Conservation (phyloP, 1,140 invertebrate genomes). For the Neuroterus valhalla region DNA sequence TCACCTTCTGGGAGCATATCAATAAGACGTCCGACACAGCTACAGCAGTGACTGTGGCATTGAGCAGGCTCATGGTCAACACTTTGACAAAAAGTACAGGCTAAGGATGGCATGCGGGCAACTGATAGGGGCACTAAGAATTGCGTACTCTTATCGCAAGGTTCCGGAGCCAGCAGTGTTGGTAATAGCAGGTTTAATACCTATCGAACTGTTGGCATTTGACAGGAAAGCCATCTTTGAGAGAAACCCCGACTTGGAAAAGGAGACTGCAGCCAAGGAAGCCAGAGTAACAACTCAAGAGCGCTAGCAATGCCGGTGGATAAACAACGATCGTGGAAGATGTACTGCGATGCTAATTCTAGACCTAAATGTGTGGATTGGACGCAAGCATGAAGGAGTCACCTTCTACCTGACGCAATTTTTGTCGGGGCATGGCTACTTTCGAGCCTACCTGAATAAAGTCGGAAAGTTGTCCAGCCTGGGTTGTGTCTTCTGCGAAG, state of each 20-base stretch:
- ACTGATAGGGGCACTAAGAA: slow-evolving; percentile 41
- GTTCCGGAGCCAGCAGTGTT: slow-evolving; percentile 42
- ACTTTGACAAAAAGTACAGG: slow-evolving; percentile 39
- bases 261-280: too few species aligned
- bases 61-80: too few species aligned
- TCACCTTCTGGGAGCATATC: slow-evolving; percentile 44
- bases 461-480: too few species aligned
- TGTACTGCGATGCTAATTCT: slow-evolving; percentile 44
- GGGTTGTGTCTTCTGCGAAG: too few species aligned
- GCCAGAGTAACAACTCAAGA: slow-evolving; percentile 11
- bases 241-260: too few species aligned
- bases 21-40: slow-evolving; percentile 37
- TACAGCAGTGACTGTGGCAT: slow-evolving; percentile 29
- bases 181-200: slow-evolving; percentile 45
- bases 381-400: too few species aligned
- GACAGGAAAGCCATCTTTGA: too few species aligned
- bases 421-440: too few species aligned
- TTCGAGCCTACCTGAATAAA: too few species aligned
- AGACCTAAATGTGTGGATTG: too few species aligned
- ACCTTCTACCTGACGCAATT: too few species aligned
- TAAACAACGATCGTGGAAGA: slow-evolving; percentile 30
- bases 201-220: slow-evolving; percentile 50
- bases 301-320: slow-evolving; percentile 37
- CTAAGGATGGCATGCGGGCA: slow-evolving; percentile 43
- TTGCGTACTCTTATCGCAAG: slow-evolving; percentile 46